phyloP scores from a whole-genome alignment of 2,888 invertebrate genomes.

The Papilio demoleus region DNA sequence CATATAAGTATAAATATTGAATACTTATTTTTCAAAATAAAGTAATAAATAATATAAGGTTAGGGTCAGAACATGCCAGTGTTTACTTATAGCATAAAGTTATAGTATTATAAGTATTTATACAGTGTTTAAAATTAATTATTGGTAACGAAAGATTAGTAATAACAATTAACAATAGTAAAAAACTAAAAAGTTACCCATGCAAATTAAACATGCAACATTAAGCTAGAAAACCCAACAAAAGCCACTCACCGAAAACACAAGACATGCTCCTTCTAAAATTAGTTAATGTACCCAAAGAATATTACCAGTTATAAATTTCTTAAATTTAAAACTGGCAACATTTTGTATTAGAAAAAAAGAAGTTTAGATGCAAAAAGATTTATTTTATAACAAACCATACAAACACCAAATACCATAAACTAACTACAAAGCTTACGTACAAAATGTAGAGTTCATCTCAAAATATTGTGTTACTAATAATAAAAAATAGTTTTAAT shows the following conservation, averaged over 20 bases:
- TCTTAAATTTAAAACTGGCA: conserved; percentile 34
- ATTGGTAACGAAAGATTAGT: neutral
- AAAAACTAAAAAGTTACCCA: neutral
- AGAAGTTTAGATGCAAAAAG: neutral
- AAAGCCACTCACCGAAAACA: conserved; percentile 62
- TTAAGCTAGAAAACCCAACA: conserved; percentile 45
- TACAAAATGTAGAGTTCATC: neutral
- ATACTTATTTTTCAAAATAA: too few relatives aligned
- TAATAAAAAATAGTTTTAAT: too few relatives aligned
- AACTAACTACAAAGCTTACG: conserved; percentile 23
- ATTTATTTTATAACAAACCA: conserved; percentile 41
- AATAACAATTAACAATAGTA: neutral
- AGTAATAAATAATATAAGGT: too few relatives aligned
- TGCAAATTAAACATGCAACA: conserved; percentile 42
- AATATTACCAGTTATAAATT: conserved; percentile 40
- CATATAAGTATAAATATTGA: neutral
- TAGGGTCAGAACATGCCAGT: too few relatives aligned
- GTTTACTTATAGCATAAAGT: too few relatives aligned
- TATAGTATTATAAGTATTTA: too few relatives aligned
- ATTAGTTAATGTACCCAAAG: conserved; percentile 34
- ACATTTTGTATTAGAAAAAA: conserved; percentile 35
- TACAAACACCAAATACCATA: conserved; percentile 36
- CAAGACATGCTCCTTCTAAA: conserved; percentile 46
- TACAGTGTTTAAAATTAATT: too few relatives aligned
- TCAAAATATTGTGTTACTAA: conserved; percentile 15